Base-by-base conservation (phyloP, 2,113 vertebrate genomes). In the Eupsittula cactorum region DNA sequence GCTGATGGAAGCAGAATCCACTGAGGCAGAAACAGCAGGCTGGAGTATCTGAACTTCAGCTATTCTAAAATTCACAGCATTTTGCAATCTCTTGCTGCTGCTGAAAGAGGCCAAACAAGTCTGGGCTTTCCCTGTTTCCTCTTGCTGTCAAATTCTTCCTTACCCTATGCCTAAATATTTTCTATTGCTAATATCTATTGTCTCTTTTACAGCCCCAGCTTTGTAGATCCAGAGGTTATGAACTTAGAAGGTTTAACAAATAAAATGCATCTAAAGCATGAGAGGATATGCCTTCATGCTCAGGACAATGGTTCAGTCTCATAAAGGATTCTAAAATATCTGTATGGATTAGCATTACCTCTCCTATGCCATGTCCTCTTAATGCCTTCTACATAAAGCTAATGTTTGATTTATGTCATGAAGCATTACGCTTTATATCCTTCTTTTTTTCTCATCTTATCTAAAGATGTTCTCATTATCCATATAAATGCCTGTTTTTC, bases 1-100 rank as follows among this genome's bases (percentile, higher is more conserved):
- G 88, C 88, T 93, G 90, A 85, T 79, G 46, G 81, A 96, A 93
- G 69, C 69, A 97, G 50, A 94, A 96, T 87, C 74, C 52, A 93
- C 77, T 69, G 77, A 94, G 76, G 90, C 37, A 96, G 77, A 94
- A 92, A 79, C 27, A 88, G 70, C 70, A 92, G 63, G 37, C 67
- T 89, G 23, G 29, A 90, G 42, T 8, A 89, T 24, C 53, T 93
- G 74, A 91, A 90, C 59, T 88, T 93, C 70, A 88, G 13, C 83
- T 76, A 35, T 29, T 18, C 53, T 79, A 57, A 82, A 92, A 93
- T 83, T 88, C 68, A 93, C 52, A 82, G 42, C 24, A 35, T 87
- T 84, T 83, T 87, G 10, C 53, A 82, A 20, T 60, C 25, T 91
- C 25, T 53, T 89, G 14, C n/a, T 82, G 39, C 25, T 31, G 42